Base-by-base conservation (phyloP, 2,797 vertebrate species). In the Emydoidea blandingii region DNA sequence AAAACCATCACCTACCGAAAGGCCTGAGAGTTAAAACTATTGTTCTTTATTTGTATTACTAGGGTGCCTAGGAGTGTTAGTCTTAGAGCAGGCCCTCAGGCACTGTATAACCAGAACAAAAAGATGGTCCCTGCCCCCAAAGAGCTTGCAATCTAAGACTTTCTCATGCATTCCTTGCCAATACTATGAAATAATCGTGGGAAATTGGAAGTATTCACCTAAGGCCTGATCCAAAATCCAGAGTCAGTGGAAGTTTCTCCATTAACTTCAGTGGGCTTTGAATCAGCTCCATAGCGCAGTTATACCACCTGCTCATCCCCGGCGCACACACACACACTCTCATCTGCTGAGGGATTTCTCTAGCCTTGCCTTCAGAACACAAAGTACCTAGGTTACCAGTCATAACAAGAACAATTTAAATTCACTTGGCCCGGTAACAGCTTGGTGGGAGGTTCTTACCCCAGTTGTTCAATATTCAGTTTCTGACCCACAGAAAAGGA, bases 201-300 rank as follows among this genome's bases (percentile, higher is more conserved):
- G 62, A 85, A 78, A 86, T 2, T 21, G 25, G 5, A 11, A 11
- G 1, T 3, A 5, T 5, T 4, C 76, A 37, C 1, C 0, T 31
- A 3, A 8, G 65, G 34, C 52, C 78, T 79, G 85, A 34, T 5
- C 19, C 25, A 52, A 18, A 76, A 25, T 54, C 53, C 21, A 54
- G 53, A 81, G 21, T 72, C 85, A 72, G 2, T 8, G 56, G 83
- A 86, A 74, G 37, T 76, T 47, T 3, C 0, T 21, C 80, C 8
- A 11, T 27, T 12, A 4, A 79, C 87, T 82, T 54, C 78, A 68
- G 0, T 8, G 16, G 59, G 44, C 49, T 88, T 90, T 72, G 83
- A 31, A n/a, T 62, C 18, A n/a, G 37, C 54, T 53, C 68, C 54
- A 53, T 80, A 23, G 2, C 23, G 49, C n/a, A 27, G 19, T n/a